These are phyloP conservation scores for Jacana jacana DNA, from an alignment of 2,113 vertebrate species.

Conservation along the genomic window DNA sequence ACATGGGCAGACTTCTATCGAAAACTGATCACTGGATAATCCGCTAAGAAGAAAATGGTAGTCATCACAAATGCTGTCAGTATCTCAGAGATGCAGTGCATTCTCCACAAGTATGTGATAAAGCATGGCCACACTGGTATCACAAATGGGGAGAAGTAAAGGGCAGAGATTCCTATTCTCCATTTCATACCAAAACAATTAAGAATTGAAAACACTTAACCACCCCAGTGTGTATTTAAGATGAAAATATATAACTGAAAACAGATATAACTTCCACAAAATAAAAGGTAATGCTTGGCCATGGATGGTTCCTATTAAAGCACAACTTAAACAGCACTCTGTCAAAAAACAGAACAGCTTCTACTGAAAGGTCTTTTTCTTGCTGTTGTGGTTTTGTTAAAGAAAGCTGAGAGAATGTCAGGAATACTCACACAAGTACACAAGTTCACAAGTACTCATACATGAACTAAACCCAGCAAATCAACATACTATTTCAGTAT, in stretches of 20 bases:
- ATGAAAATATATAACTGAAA: not conserved
- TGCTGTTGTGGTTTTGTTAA: not conserved
- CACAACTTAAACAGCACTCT: not conserved
- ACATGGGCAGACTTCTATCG: not conserved
- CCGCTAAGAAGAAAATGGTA: not conserved
- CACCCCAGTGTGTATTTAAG: not conserved
- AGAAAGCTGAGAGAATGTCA: not conserved
- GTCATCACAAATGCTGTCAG: not conserved
- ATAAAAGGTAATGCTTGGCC: not conserved
- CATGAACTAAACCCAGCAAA: too few relatives aligned
- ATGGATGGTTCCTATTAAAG: not conserved
- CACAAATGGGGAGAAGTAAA: not conserved
- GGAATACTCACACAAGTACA: not conserved
- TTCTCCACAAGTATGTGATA: not conserved
- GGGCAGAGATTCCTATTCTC: not conserved
- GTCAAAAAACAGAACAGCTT: not conserved
- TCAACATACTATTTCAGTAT: not conserved
- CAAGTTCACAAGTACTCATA: not conserved
- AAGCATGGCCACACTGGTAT: accelerated
- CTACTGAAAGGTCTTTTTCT: not conserved
- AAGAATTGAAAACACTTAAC: not conserved
- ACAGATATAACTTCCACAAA: not conserved
- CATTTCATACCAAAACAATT: not conserved
- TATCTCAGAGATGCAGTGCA: not conserved
- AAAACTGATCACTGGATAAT: not conserved